Evolutionary conservation across 2,797 vertebrate species (phyloP), one percentile per base, ranked within the genome.

Genomic region (Neosilurus hyrtlii): DNA sequence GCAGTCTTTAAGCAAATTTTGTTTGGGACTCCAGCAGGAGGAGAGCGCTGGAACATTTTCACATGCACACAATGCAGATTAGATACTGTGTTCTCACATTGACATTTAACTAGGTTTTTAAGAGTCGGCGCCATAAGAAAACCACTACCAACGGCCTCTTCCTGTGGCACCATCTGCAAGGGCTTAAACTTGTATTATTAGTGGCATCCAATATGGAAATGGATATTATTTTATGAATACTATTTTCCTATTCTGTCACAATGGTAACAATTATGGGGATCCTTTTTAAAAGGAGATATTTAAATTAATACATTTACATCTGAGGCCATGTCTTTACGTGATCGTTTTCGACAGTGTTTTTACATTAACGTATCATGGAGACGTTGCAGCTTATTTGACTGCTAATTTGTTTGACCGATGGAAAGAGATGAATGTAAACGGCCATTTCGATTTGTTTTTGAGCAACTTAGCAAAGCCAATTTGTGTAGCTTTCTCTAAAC

Each of bases 331-430:
- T 93, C 88, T 88, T 89, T 93, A 93, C 92, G 93, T 89, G 92
- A 91, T 93, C 88, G 89, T 89, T 88, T 80, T 90, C 67, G 89
- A 91, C 92, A 91, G 89, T 91, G 86, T 90, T 90, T 84, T 90
- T 90, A 91, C 86, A 85, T 95, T 94, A 95, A 95, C 91, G 89
- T 91, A 91, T 94, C 89, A 92, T 89, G 91, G 90, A 94, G 92
- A 95, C 94, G 93, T 92, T 91, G 92, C 94, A 95, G 94, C 94
- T 96, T 92, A 97, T 97, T 98, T 97, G 96, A 96, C 95, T 98
- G 89, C 95, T 94, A 84, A 96, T 97, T 97, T 97, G 96, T 93
- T 94, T 97, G 95, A 86, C 86, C 88, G 87, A 90, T 92, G 92
- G 88, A 91, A 93, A 92, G 91, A 87, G 86, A 72, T 86, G 83